A percentile compares a stretch with the other conserved stretches of the same genome.
Evolutionary conservation across 2,888 invertebrate species (phyloP).

Genomic region (Capitulum mitella): DNA sequence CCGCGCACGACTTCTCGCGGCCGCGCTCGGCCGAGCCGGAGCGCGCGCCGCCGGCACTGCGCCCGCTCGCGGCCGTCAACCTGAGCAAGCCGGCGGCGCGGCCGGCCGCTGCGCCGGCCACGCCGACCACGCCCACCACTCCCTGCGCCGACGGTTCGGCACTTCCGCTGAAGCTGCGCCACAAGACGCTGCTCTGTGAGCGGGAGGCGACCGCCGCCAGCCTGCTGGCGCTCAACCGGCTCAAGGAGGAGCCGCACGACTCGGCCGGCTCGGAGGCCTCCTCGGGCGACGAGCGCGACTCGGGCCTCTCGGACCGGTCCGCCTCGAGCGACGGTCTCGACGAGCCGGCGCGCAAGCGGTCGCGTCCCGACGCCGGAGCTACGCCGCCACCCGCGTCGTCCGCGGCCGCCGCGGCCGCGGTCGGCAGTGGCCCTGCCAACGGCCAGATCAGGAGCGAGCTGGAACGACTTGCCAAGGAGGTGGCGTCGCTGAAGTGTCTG

Average conservation of each 20-base stretch:
- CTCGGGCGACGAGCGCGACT: slow-evolving; percentile 81
- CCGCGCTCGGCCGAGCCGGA: slow-evolving; percentile 17
- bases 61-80: not conserved
- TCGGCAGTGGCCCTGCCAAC: slow-evolving; percentile 31
- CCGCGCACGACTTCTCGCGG: not conserved
- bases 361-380: not conserved
- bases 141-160: slow-evolving; percentile 57
- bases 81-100: slow-evolving; percentile 48
- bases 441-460: slow-evolving; percentile 56
- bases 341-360: slow-evolving; percentile 26
- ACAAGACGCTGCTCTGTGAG: slow-evolving; percentile 82
- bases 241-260: slow-evolving; percentile 76
- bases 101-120: slow-evolving; percentile 28
- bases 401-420: not conserved
- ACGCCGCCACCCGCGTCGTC: slow-evolving; percentile 26
- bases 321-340: slow-evolving; percentile 32
- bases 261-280: slow-evolving; percentile 58
- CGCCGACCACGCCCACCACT: too few relatives aligned
- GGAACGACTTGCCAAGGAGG: slow-evolving; percentile 80
- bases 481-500: slow-evolving; percentile 68
- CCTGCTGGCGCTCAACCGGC: slow-evolving; percentile 67
- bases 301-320: slow-evolving; percentile 61
- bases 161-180: slow-evolving; percentile 80
- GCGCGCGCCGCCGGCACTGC: not conserved
- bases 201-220: slow-evolving; percentile 62